A percentile compares a stretch with the other conserved stretches of the same genome.
Conservation (phyloP, 2,888 invertebrate genomes). For the Dynastes tityus region DNA sequence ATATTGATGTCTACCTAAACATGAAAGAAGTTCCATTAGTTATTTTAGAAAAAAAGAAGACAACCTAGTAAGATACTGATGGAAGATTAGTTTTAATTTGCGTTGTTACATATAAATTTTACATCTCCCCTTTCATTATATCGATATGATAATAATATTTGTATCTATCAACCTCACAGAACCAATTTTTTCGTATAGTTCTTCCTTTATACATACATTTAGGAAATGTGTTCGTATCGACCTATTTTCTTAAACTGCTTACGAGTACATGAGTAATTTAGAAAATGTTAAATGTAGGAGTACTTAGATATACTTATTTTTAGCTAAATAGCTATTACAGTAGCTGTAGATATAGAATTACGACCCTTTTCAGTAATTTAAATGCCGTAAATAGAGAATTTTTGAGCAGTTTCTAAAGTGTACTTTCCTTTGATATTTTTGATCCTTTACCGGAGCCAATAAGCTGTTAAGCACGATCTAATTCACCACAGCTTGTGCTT, state of each 20-base stretch:
- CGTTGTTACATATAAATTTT: conserved; percentile 25
- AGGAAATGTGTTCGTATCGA: conserved; percentile 7
- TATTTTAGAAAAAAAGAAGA: too few species aligned
- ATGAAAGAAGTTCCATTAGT: too few species aligned
- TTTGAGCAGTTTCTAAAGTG: not conserved
- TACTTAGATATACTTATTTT: conserved; percentile 13
- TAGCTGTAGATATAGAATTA: conserved; percentile 33
- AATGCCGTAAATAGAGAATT: conserved; percentile 30
- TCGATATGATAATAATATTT: not conserved
- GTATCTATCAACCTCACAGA: conserved; percentile 18
- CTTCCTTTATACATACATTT: conserved; percentile 4
- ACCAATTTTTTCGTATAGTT: conserved; percentile 3
- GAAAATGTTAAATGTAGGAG: conserved; percentile 8
- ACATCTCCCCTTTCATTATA: conserved; percentile 16
- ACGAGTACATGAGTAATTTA: conserved; percentile 22
- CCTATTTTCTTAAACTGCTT: conserved; percentile 6
- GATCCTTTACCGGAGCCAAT: too few species aligned
- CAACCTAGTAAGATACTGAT: conserved; percentile 1
- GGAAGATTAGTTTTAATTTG: conserved; percentile 37
- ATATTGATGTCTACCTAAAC: too few species aligned
- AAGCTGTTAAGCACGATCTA: too few species aligned
- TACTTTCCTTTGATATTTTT: not conserved
- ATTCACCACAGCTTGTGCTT: too few species aligned
- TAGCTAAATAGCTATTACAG: conserved; percentile 13
- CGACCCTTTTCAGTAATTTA: not conserved